A percentile compares a stretch with the other conserved stretches of the same genome.
Evolutionary conservation across 2,113 vertebrate genomes (phyloP).

Genomic region (Todiramphus saurophagus): DNA sequence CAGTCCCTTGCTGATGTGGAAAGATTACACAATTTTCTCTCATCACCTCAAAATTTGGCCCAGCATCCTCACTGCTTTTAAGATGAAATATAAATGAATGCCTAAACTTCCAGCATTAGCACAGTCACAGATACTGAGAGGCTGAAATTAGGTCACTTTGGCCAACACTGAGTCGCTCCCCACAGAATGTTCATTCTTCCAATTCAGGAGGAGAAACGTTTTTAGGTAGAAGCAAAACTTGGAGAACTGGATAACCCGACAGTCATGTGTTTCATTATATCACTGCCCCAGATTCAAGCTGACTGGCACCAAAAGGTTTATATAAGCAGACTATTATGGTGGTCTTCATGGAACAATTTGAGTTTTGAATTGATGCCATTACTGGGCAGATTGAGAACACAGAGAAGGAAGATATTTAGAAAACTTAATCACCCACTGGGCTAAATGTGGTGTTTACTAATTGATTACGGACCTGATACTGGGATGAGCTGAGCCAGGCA

Average conservation of each 20-base stretch:
- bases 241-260: neutral
- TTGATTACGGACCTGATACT: neutral
- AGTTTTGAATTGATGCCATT: neutral
- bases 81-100: slow-evolving; percentile 18
- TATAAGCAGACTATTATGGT: neutral
- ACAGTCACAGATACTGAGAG: neutral
- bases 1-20: neutral
- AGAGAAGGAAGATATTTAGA: neutral
- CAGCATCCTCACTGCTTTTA: neutral
- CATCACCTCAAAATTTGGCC: slow-evolving; percentile 41
- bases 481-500: neutral
- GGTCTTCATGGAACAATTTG: neutral
- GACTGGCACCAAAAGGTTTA: neutral
- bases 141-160: neutral
- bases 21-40: slow-evolving; percentile 46
- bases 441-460: neutral
- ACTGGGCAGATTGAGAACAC: neutral
- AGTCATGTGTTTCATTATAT: neutral
- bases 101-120: neutral
- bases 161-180: neutral
- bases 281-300: neutral
- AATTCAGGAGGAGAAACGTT: neutral
- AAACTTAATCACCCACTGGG: neutral
- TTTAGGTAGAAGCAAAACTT: neutral
- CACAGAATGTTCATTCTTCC: neutral